phyloP scores from a whole-genome alignment of 2,113 vertebrate genomes.

The Procapra przewalskii region DNA sequence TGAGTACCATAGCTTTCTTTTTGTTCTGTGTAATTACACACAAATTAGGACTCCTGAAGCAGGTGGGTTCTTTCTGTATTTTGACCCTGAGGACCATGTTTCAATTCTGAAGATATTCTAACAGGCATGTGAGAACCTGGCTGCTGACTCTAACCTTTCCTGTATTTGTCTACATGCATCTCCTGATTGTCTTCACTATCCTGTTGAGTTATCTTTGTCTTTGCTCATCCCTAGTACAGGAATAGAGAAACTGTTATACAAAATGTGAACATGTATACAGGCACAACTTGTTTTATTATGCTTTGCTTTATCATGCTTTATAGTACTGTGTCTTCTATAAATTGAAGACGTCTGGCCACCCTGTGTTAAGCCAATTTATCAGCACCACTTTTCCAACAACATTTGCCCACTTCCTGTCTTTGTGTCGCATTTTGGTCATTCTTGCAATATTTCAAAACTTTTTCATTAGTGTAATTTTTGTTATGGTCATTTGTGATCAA shows the following conservation, averaged over 20 bases:
- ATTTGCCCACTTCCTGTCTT: neutral
- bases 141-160: neutral
- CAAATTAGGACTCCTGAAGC: neutral
- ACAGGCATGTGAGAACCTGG: neutral
- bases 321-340: neutral
- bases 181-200: neutral
- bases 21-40: neutral
- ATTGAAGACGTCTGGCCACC: neutral
- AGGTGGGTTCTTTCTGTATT: neutral
- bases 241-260: neutral
- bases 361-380: neutral
- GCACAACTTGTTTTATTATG: neutral
- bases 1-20: neutral
- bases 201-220: neutral
- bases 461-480: neutral
- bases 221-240: neutral
- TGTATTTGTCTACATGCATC: neutral
- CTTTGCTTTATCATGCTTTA: neutral
- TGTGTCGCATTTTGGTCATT: neutral
- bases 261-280: neutral
- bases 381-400: neutral
- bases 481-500: neutral
- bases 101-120: neutral
- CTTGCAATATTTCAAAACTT: neutral
- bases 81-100: neutral